These are phyloP conservation scores for Streptopelia turtur DNA, from an alignment of 2,797 vertebrate species.

Conservation along the genomic window DNA sequence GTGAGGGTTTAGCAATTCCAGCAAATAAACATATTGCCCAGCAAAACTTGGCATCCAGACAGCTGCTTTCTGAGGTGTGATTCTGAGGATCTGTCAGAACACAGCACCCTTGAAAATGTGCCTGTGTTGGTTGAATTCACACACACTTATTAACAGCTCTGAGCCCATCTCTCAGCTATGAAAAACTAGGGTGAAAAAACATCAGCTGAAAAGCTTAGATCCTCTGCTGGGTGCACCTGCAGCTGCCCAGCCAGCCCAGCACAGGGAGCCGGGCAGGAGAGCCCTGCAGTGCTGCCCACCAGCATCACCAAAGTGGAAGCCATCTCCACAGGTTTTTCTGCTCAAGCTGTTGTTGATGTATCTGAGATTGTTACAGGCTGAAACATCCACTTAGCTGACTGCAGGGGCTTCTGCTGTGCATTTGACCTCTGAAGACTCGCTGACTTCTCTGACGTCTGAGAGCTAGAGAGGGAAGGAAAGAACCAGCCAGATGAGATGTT, in stretches of 20 bases:
- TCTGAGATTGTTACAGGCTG: not conserved
- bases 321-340: not conserved
- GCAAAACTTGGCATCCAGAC: not conserved
- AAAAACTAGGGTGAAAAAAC: not conserved
- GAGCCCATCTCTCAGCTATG: not conserved
- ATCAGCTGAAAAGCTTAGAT: not conserved
- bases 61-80: not conserved
- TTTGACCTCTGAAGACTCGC: not conserved
- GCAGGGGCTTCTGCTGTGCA: not conserved
- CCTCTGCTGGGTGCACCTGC: not conserved
- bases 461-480: not conserved
- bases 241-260: not conserved
- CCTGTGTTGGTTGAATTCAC: not conserved
- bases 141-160: not conserved
- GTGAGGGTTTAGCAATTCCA: not conserved
- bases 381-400: not conserved
- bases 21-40: not conserved
- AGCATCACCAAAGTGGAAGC: not conserved
- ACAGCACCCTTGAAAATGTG: not conserved
- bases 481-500: not conserved
- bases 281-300: accelerated
- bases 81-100: not conserved
- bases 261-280: accelerated
- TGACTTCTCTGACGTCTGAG: not conserved
- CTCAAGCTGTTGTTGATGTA: not conserved